These are phyloP conservation scores for Tachycineta bicolor DNA, from an alignment of 2,113 vertebrate species.

Conservation along the genomic window DNA sequence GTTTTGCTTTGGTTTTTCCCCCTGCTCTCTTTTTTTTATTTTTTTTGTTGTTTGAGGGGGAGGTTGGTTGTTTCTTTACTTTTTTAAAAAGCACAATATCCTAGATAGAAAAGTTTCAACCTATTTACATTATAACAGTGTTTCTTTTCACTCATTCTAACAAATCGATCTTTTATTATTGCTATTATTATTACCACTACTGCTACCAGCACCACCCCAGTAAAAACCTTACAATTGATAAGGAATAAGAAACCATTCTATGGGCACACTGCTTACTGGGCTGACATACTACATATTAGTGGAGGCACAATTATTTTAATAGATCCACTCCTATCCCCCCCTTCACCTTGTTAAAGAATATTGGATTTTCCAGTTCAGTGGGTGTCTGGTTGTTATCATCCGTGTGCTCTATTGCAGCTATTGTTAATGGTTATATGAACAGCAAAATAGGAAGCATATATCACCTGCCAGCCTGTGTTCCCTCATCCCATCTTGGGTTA, in stretches of 20 bases:
- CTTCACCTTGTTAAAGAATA: not conserved
- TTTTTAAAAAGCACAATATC: not conserved
- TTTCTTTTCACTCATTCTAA: not conserved
- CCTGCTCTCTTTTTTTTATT: not conserved
- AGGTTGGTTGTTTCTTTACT: not conserved
- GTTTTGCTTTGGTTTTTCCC: not conserved
- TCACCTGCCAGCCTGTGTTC: not conserved
- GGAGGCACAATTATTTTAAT: not conserved
- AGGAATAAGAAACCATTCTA: not conserved
- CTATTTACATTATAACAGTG: constrained; percentile 20
- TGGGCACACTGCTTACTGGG: not conserved
- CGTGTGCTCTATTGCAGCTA: not conserved
- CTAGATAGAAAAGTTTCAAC: not conserved
- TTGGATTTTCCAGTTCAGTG: not conserved
- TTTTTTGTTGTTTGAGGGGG: not conserved
- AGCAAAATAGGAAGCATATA: not conserved
- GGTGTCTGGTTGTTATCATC: not conserved
- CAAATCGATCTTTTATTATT: not conserved
- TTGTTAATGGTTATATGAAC: constrained; percentile 5
- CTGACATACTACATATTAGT: not conserved
- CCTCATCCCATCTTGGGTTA: not conserved
- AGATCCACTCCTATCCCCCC: not conserved
- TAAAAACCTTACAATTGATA: not conserved
- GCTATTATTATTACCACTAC: not conserved
- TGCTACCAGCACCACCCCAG: constrained; percentile 11